These are phyloP conservation scores for Tauraco erythrolophus DNA, from an alignment of 2,113 vertebrate species.

Conservation along the genomic window DNA sequence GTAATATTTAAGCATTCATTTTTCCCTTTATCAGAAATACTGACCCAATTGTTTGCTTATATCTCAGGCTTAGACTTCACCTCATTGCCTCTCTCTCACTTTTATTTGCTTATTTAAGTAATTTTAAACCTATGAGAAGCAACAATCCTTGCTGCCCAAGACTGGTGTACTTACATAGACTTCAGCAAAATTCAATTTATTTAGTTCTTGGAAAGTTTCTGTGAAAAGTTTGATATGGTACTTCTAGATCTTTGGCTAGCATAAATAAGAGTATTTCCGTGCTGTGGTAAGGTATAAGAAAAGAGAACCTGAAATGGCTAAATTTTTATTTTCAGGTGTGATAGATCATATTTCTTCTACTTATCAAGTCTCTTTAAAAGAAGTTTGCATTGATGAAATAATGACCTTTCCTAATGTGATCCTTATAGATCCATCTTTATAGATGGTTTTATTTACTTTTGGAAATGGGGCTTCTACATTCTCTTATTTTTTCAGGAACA, in stretches of 20 bases:
- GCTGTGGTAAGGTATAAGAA: background rate
- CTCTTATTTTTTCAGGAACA: background rate
- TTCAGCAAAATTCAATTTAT: background rate
- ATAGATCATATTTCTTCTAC: background rate
- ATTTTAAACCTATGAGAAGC: background rate
- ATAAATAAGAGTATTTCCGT: background rate
- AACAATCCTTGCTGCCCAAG: background rate
- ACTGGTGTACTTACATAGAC: background rate
- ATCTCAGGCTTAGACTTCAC: background rate
- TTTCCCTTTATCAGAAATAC: background rate
- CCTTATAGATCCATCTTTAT: background rate
- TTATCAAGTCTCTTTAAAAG: background rate
- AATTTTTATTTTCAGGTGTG: background rate
- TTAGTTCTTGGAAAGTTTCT: background rate
- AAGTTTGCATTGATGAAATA: background rate
- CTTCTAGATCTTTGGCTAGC: background rate
- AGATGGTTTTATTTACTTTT: background rate
- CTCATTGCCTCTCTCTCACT: background rate
- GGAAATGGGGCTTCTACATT: background rate
- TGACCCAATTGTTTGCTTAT: background rate
- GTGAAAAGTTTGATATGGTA: background rate
- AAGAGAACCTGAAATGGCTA: background rate
- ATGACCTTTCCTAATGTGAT: background rate
- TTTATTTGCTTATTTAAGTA: background rate
- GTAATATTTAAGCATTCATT: background rate